phyloP scores from a whole-genome alignment of 2,113 vertebrate genomes.

The Numenius arquata region DNA sequence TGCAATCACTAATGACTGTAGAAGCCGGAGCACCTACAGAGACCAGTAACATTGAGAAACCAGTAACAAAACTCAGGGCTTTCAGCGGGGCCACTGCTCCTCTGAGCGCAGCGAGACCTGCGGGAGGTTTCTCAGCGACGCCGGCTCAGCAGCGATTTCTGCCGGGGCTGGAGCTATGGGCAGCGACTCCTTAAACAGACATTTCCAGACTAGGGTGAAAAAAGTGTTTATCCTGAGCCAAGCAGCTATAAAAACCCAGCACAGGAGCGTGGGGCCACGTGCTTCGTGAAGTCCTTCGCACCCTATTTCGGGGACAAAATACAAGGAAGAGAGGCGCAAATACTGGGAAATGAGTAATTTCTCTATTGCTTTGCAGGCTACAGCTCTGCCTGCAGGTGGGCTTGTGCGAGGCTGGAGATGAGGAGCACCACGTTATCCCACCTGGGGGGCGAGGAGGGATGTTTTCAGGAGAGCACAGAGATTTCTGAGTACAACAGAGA shows the following conservation, averaged over 20 bases:
- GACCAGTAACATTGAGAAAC: not conserved
- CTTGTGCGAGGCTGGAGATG: not conserved
- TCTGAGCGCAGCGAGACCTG: not conserved
- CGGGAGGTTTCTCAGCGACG: rapidly evolving
- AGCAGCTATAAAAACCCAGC: not conserved
- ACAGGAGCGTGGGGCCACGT: rapidly evolving
- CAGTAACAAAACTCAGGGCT: not conserved
- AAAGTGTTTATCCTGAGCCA: not conserved
- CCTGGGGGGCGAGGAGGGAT: rapidly evolving
- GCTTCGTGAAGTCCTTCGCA: rapidly evolving
- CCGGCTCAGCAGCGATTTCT: not conserved
- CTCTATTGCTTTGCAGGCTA: not conserved
- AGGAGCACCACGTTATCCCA: rapidly evolving
- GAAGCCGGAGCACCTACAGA: not conserved
- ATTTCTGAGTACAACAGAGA: not conserved
- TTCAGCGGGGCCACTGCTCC: not conserved
- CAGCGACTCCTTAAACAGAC: not conserved
- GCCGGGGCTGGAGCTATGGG: not conserved
- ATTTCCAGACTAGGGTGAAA: not conserved
- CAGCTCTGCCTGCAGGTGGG: not conserved
- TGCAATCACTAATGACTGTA: not conserved
- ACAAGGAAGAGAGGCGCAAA: not conserved
- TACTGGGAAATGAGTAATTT: not conserved
- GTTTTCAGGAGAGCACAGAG: not conserved
- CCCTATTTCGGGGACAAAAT: not conserved